Evolutionary conservation across 2,113 vertebrate genomes (phyloP).

Genomic region (Mugil cephalus): DNA sequence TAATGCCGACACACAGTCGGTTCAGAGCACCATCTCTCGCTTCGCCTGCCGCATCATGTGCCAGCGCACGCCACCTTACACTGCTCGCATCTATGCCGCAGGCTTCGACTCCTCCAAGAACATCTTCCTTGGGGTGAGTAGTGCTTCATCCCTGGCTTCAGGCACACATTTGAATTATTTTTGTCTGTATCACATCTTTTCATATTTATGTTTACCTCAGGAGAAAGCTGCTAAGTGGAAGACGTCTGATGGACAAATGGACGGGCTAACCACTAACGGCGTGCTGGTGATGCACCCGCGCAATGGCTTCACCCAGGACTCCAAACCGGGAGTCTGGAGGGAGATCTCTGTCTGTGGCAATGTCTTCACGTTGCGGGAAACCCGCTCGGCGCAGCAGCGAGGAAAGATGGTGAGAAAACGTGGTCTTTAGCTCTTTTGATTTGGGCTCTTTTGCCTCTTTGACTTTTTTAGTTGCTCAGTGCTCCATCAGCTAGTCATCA

Average conservation of each 20-base stretch:
- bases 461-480: no score
- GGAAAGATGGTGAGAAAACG: conserved; percentile 92
- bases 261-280: conserved; percentile 97
- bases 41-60: conserved; percentile 99
- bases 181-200: background rate
- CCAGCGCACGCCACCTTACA: conserved; percentile 94
- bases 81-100: conserved; percentile 96
- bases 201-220: conserved; percentile 67
- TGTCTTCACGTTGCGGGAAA: conserved; percentile 96
- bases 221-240: conserved; percentile 99
- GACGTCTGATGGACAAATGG: conserved; percentile 96
- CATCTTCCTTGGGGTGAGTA: conserved; percentile 97
- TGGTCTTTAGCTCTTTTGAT: no score
- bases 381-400: conserved; percentile 95
- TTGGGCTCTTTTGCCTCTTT: no score
- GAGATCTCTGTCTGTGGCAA: conserved; percentile 98
- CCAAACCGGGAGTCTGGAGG: conserved; percentile 97
- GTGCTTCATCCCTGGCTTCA: background rate
- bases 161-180: background rate
- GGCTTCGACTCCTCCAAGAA: conserved; percentile 99
- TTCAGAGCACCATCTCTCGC: conserved; percentile 98
- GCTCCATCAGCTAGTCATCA: no score
- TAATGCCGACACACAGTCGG: conserved; percentile 94
- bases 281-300: conserved; percentile 99
- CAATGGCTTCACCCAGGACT: conserved; percentile 96